Conservation (phyloP, 2,113 vertebrate genomes). For the Chamaea fasciata region DNA sequence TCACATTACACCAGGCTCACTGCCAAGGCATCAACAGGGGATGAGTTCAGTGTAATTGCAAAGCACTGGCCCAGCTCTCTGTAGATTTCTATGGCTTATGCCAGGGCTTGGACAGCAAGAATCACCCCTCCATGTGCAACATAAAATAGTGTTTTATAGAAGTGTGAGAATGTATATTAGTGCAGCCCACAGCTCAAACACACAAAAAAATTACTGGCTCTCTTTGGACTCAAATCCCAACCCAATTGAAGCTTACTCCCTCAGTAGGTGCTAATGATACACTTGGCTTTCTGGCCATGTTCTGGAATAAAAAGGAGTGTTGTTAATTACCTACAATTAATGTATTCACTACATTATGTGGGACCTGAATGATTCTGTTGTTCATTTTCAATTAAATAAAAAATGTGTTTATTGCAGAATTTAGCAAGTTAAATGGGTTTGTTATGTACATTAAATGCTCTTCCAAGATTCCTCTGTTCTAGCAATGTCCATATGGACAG, state of each 20-base stretch:
- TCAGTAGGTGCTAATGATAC: not conserved
- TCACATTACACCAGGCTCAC: not conserved
- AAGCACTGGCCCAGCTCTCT: not conserved
- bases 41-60: not conserved
- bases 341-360: not conserved
- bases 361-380: not conserved
- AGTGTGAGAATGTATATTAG: not conserved
- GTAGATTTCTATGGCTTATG: not conserved
- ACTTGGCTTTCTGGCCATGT: not conserved
- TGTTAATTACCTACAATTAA: not conserved
- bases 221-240: not conserved
- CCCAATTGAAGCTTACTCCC: not conserved
- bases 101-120: not conserved
- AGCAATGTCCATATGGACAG: not conserved
- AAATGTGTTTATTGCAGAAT: not conserved
- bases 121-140: not conserved
- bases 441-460: not conserved
- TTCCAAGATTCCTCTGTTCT: not conserved
- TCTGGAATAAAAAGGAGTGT: not conserved
- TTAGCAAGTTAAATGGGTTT: not conserved
- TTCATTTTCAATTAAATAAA: not conserved
- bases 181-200: not conserved
- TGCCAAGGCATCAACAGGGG: not conserved
- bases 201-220: not conserved
- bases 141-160: not conserved